Base-by-base conservation (phyloP, 2,797 vertebrate species). In the Tenualosa ilisha region DNA sequence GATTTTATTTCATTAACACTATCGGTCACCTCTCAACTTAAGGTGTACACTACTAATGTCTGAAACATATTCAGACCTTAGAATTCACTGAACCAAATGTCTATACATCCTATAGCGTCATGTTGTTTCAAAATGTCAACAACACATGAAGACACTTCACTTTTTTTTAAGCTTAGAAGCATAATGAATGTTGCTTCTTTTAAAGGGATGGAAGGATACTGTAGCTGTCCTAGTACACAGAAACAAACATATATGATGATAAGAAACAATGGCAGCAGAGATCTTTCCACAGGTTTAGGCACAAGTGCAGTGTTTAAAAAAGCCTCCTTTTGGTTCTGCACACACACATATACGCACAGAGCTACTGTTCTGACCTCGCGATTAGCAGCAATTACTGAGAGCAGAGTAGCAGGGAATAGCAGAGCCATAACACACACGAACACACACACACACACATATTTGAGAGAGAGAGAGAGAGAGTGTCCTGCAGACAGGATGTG, bases 401-500 rank as follows among this genome's bases (percentile, higher is more conserved):
- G 3, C 2, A 31, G 65, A 37, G 26, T 8, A 68, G 13, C 65
- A 68, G 65, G 31, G 31, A 31, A 31, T 46, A 75, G 31, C 31
- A 40, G 68, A 6, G 1, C 68, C 31, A 40, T 37, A 13, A 13
- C 65, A 68, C 72, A 37, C 4, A 46, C 72, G 22, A 13, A 75
- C 68, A 75, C 31, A 75, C 17, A 43, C 68, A 75, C 37, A 17
- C 26, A 79, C 17, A 79, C 40, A 46, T 15, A 22, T 26, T 20
- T 43, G 68, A 17, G 2, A 72, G 31, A 72, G 68, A 13, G 65
- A 3, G 65, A 72, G 63, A 7, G 63, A 31, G 65, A 31, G 65
- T 15, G 31, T 72, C 37, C 68, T 72, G 37, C 68, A 72, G 68
- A 72, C 68, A 72, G 68, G 68, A 72, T 72, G 13, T 17, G 68